Evolutionary conservation across 1,140 invertebrate genomes (phyloP).

Genomic region (Macrotrachela quadricornifera): DNA sequence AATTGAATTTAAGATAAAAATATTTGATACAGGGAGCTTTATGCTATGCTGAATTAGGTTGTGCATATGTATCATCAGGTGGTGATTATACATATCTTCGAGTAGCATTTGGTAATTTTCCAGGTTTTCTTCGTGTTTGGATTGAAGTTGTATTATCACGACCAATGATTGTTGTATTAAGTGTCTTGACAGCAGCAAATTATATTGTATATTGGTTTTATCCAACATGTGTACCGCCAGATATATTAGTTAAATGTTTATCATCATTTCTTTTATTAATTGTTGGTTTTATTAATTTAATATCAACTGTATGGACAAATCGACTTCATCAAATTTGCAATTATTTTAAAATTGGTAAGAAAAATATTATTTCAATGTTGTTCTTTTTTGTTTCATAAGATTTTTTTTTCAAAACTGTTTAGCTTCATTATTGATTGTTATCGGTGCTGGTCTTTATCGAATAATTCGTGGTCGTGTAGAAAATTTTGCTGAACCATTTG

Average conservation of each 20-base stretch:
- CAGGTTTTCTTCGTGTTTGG: conserved; percentile 26
- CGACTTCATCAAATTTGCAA: too few species aligned
- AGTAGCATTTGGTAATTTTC: conserved; percentile 50
- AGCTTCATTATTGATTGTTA: too few species aligned
- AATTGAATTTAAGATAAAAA: background rate
- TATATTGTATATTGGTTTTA: conserved; percentile 10
- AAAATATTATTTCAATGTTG: too few species aligned
- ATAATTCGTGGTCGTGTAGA: conserved; percentile 48
- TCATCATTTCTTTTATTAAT: too few species aligned
- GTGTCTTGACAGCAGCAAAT: conserved; percentile 20
- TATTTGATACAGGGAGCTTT: conserved; percentile 55
- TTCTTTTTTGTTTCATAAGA: too few species aligned
- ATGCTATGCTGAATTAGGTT: conserved; percentile 87
- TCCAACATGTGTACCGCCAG: too few species aligned
- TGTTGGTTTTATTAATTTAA: too few species aligned
- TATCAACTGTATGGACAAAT: too few species aligned
- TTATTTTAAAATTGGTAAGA: too few species aligned
- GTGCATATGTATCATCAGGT: conserved; percentile 75
- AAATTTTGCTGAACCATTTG: conserved; percentile 63
- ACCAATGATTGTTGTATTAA: conserved; percentile 40
- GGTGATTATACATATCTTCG: conserved; percentile 91
- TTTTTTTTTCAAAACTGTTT: too few species aligned
- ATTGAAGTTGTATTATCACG: conserved; percentile 42
- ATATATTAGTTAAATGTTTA: too few species aligned
- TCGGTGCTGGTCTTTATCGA: too few species aligned